Evolutionary conservation across 2,113 vertebrate species (phyloP).

Genomic region (Aptenodytes forsteri): DNA sequence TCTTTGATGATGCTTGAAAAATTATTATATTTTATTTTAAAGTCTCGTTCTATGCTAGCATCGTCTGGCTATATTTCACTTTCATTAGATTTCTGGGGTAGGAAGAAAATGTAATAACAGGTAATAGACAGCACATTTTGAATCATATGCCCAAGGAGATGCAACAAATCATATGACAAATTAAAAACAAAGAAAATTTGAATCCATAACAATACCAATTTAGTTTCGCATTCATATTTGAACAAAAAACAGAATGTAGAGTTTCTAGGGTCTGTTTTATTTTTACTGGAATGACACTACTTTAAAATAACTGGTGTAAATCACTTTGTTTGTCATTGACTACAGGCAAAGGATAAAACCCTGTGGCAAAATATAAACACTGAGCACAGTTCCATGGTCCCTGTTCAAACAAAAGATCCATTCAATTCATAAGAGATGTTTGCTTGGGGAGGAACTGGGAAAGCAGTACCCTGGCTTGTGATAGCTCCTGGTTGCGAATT

Average conservation of each 20-base stretch:
- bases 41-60: not conserved
- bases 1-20: slow-evolving; percentile 16
- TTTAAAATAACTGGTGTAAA: not conserved
- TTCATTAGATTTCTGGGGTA: not conserved
- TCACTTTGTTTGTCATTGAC: not conserved
- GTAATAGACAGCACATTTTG: not conserved
- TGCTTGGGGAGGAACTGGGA: not conserved
- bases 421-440: not conserved
- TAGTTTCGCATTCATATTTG: not conserved
- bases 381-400: not conserved
- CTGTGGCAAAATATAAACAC: not conserved
- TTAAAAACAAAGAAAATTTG: not conserved
- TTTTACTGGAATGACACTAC: not conserved
- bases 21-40: slow-evolving; percentile 1
- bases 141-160: not conserved
- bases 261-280: not conserved
- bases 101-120: not conserved
- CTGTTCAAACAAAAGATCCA: not conserved
- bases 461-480: not conserved
- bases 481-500: not conserved
- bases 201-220: not conserved
- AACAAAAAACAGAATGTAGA: not conserved
- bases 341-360: not conserved
- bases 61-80: not conserved
- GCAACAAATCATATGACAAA: not conserved